Evolutionary conservation across 1,140 invertebrate genomes (phyloP), one percentile per base, ranked within the genome.

Genomic region (Homalodisca vitripennis): DNA sequence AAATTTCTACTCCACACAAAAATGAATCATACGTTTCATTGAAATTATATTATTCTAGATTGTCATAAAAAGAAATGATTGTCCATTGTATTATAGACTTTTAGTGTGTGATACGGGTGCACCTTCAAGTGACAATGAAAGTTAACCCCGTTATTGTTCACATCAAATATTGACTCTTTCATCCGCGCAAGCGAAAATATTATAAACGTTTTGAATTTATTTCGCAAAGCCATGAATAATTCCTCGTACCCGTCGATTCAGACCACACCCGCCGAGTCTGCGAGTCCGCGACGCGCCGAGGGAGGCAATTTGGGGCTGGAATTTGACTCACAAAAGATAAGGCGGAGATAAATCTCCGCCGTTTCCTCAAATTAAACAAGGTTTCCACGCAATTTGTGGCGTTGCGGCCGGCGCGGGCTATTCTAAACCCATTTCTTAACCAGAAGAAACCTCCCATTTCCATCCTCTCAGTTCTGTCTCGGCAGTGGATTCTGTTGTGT

Each of bases 271-370:
- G 34, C 34, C 34, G 34, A 17, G 55, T 14, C 55, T 24, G 55
- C 55, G 55, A 30, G 10, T 3, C 27, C 26, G 2, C 24, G 55
- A 22, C 6, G 3, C n/a, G 48, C 48, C 14, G 48, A 3, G 6
- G 14, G 17, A 20, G 22, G 13, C 55, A 60, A 60, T 60, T 60
- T 60, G 24, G 14, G 3, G 12, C 48, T 27, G 55, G 27, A 60
- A 60, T 60, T 60, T 60, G 55, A 60, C 55, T 60, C 29, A 60
- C 55, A 60, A 60, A 60, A 60, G 55, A 60, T 60, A 60, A 60
- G 55, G 22, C 29, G 55, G 26, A 27, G 55, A 60, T 60, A 60
- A 60, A 60, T 60, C 55, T n/a, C 24, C 55, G 22, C 27, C 12
- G 55, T 60, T 60, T 3, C 55, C 27, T 60, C 55, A 60, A 60